A percentile compares a stretch with the other conserved stretches of the same genome.
phyloP scores from a whole-genome alignment of 35 echinoderm and acorn worm species.

The Holothuria glaberrima region DNA sequence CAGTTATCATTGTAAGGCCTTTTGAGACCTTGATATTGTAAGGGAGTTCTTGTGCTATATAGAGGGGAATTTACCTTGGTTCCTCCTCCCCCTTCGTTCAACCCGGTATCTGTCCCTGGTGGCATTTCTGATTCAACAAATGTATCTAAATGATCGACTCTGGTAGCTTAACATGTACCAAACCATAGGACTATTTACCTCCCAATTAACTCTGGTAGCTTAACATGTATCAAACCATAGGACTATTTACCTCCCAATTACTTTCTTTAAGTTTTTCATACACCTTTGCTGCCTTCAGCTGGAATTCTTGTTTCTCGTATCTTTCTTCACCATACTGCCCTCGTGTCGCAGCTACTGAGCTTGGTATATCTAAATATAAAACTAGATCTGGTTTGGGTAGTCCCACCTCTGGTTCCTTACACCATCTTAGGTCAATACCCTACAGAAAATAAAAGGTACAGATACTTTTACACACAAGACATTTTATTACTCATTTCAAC shows the following conservation, averaged over 20 bases:
- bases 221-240: not conserved
- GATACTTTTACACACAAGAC: too few species aligned
- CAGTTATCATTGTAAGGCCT: too few species aligned
- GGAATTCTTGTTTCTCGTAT: slow-evolving; percentile 87
- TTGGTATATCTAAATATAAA: slow-evolving; percentile 70
- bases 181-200: slow-evolving; percentile 44
- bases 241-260: slow-evolving; percentile 78
- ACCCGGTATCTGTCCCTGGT: too few species aligned
- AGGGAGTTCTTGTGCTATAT: too few species aligned
- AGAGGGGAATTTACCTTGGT: too few species aligned
- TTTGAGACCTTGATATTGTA: too few species aligned
- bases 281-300: slow-evolving; percentile 71
- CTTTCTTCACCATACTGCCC: slow-evolving; percentile 84
- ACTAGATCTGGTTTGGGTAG: slow-evolving; percentile 90
- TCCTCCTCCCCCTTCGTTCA: too few species aligned
- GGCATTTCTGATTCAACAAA: too few species aligned
- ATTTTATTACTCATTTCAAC: too few species aligned
- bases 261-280: slow-evolving; percentile 70
- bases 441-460: not conserved
- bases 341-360: slow-evolving; percentile 65
- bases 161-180: not conserved
- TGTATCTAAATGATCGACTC: too few species aligned
- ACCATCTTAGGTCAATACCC: slow-evolving; percentile 89
- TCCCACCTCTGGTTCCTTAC: slow-evolving; percentile 81
- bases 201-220: slow-evolving; percentile 55